Evolutionary conservation across 2,113 vertebrate genomes (phyloP), one percentile per base, ranked within the genome.

Genomic region (Rousettus leschenaultii): DNA sequence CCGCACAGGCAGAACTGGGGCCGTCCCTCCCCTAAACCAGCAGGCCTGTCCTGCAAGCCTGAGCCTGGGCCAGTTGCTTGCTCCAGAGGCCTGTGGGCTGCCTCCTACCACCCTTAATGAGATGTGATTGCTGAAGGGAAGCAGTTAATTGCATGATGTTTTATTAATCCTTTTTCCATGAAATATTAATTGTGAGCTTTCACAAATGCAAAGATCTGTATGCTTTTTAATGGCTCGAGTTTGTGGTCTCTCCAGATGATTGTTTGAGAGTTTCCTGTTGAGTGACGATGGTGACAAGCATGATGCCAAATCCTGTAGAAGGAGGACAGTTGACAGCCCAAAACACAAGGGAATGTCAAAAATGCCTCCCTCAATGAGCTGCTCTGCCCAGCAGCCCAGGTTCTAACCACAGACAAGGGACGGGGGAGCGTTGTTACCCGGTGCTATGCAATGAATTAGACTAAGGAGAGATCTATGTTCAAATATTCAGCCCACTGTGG

Each of bases 161-260:
- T 98, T 98, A 98, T 98, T 98, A 98, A 98, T 98, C 83, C 57
- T 97, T 94, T 93, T 66, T 57, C 98, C 93, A 96, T 98, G 79
- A 98, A 98, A 98, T 94, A 83, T 98, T 98, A 97, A 98, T 95
- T 94, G 86, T 75, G 88, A 96, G 92, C 89, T 96, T 97, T 97
- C 96, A 89, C 89, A 96, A 93, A 96, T 83, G 94, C 1, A 3
- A 83, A 95, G 87, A 73, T 97, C 90, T 96, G 91, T 80, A 90
- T 97, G 78, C 78, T 93, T 89, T 94, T 33, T 83, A 94, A 93
- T 24, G 71, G 40, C 86, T 86, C 45, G 43, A 33, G 45, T 66
- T 93, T 95, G 57, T 71, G 48, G 94, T 71, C 77, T 90, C 95
- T 97, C 96, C 96, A 88, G 66, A 80, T 95, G 95, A 84, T 90